Percentiles rank a stretch among this genome's conserved stretches.
These are phyloP conservation scores for Larimichthys crocea DNA, from an alignment of 2,113 vertebrate genomes.

Conservation along the genomic window DNA sequence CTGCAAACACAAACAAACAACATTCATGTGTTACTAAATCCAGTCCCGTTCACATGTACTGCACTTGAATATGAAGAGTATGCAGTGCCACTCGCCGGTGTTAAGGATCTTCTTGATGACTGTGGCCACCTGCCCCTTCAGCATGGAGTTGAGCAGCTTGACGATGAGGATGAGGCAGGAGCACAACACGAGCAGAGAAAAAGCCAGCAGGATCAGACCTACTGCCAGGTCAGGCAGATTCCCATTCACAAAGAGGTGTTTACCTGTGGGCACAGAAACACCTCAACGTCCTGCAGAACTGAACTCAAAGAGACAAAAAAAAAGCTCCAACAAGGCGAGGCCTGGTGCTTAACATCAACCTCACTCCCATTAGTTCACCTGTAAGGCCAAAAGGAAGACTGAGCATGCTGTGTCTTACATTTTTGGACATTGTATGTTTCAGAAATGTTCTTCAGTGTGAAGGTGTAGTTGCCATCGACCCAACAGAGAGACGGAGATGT, in stretches of 20 bases:
- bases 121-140: conserved; percentile 91
- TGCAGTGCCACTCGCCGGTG: conserved; percentile 84
- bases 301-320: too few species aligned
- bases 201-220: conserved; percentile 89
- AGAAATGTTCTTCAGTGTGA: conserved; percentile 87
- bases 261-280: conserved; percentile 78
- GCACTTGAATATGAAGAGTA: background rate
- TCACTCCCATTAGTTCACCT: too few species aligned
- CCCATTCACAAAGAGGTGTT: conserved; percentile 87
- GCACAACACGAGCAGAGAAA: conserved; percentile 90
- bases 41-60: background rate
- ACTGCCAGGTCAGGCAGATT: conserved; percentile 86
- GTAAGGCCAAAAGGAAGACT: too few species aligned
- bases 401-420: conserved; percentile 81
- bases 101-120: conserved; percentile 95
- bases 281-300: background rate
- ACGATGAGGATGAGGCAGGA: conserved; percentile 91
- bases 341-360: too few species aligned
- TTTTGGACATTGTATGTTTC: conserved; percentile 80
- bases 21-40: background rate
- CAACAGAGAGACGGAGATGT: conserved; percentile 86
- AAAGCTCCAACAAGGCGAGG: too few species aligned
- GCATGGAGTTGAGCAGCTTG: conserved; percentile 93
- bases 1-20: conserved; percentile 73
- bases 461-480: conserved; percentile 76